phyloP scores from a whole-genome alignment of 2,888 invertebrate species.

The Nomada ferruginata region DNA sequence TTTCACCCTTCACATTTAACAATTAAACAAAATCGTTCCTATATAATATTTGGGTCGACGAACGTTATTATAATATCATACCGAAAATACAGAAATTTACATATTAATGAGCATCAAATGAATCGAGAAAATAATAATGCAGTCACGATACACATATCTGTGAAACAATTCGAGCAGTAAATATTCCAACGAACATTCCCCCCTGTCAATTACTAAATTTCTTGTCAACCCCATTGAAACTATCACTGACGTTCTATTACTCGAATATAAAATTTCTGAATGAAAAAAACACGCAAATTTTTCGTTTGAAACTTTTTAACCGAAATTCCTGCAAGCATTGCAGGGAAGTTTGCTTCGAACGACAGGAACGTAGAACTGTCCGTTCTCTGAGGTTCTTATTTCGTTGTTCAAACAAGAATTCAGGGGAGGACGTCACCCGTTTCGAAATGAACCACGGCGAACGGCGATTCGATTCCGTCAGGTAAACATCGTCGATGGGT shows the following conservation, averaged over 20 bases:
- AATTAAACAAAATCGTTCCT: not conserved
- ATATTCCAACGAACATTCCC: not conserved
- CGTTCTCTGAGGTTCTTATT: slow-evolving; percentile 15
- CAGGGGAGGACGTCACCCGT: not conserved
- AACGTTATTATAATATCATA: not conserved
- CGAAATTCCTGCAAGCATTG: no score
- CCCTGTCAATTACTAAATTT: no score
- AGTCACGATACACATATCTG: not conserved
- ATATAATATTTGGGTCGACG: not conserved
- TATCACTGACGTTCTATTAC: no score
- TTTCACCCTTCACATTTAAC: not conserved
- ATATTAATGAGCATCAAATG: not conserved
- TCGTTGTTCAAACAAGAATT: slow-evolving; percentile 35
- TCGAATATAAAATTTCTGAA: no score
- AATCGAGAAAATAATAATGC: not conserved
- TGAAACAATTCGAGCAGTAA: no score
- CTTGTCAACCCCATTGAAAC: no score
- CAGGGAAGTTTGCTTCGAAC: not conserved
- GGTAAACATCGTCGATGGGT: slow-evolving; percentile 23
- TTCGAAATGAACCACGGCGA: slow-evolving; percentile 7
- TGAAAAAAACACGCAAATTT: not conserved
- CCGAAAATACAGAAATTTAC: not conserved
- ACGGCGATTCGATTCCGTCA: slow-evolving; percentile 8
- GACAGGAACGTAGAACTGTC: no score
- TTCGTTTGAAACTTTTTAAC: not conserved